Evolutionary conservation across 1,140 invertebrate genomes (phyloP).

Genomic region (Temnothorax curvispinosus): DNA sequence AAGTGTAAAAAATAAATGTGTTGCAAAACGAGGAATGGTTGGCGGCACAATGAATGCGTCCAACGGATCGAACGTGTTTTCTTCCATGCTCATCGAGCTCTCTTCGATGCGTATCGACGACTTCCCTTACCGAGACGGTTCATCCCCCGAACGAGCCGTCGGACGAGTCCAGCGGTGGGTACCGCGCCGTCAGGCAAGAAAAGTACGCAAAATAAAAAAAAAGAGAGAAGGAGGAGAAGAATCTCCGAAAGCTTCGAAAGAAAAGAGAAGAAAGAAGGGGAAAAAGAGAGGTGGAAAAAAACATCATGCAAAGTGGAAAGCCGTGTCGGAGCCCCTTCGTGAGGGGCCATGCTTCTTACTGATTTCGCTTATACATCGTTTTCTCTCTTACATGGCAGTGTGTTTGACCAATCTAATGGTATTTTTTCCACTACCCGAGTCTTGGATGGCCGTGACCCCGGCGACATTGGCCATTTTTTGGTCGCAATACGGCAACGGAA

Average conservation of each 20-base stretch:
- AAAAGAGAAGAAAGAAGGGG: conserved; percentile 35
- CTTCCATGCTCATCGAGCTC: conserved; percentile 65
- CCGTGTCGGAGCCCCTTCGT: conserved; percentile 80
- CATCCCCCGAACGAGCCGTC: conserved; percentile 16
- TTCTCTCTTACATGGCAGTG: conserved; percentile 85
- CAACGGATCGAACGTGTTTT: conserved; percentile 23
- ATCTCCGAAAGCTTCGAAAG: not conserved
- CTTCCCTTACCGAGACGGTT: conserved; percentile 22
- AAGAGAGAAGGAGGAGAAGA: not conserved
- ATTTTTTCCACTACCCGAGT: conserved; percentile 86
- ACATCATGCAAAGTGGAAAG: conserved; percentile 83
- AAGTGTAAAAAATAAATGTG: conserved; percentile 40
- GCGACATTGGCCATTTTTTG: conserved; percentile 90
- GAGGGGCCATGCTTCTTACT: conserved; percentile 82
- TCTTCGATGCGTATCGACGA: conserved; percentile 36
- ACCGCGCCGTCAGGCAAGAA: not conserved
- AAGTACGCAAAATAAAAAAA: not conserved
- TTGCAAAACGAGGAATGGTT: not conserved
- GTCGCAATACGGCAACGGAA: conserved; percentile 96
- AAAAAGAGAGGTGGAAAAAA: conserved; percentile 44
- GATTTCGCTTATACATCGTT: conserved; percentile 76
- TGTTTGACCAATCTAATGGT: conserved; percentile 86
- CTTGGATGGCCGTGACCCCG: conserved; percentile 90
- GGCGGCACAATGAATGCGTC: conserved; percentile 58
- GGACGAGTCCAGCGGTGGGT: not conserved